Percentiles rank a stretch among this genome's conserved stretches.
phyloP scores from a whole-genome alignment of 1,140 invertebrate genomes.

The Pachyrhynchus sulphureomaculatus region DNA sequence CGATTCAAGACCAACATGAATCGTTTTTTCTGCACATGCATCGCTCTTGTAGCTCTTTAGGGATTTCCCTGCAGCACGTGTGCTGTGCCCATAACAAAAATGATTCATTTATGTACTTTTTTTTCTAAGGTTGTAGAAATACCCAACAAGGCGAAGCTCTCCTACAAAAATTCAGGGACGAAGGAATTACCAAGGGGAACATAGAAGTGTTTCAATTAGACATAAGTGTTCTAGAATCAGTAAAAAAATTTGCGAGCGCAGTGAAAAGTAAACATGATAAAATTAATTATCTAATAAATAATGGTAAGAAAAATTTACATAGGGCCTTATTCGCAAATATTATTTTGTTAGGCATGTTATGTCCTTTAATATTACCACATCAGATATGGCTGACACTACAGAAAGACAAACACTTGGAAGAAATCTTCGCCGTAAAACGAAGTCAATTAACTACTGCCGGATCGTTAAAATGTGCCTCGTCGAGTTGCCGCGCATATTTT shows the following conservation, averaged over 20 bases:
- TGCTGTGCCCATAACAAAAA: too few relatives aligned
- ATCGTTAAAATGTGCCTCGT: too few relatives aligned
- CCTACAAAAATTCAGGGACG: conserved; percentile 56
- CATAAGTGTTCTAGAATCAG: conserved; percentile 67
- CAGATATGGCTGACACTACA: neutral
- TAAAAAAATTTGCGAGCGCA: conserved; percentile 70
- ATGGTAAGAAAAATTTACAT: conserved; percentile 59
- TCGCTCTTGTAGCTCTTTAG: too few relatives aligned
- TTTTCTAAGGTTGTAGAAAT: conserved; percentile 76
- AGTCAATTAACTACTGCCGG: too few relatives aligned
- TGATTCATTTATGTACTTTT: too few relatives aligned
- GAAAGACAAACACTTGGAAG: too few relatives aligned
- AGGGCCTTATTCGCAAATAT: neutral
- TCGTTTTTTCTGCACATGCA: too few relatives aligned
- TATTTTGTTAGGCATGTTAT: neutral
- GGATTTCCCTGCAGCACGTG: too few relatives aligned
- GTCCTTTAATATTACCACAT: neutral
- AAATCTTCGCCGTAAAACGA: too few relatives aligned
- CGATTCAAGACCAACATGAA: too few relatives aligned
- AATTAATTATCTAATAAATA: conserved; percentile 79
- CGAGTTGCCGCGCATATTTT: too few relatives aligned
- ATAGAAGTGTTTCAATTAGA: conserved; percentile 58
- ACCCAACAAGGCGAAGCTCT: conserved; percentile 59
- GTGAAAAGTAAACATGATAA: conserved; percentile 64
- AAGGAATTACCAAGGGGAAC: conserved; percentile 54